These are phyloP conservation scores for Plectropomus leopardus DNA, from an alignment of 2,113 vertebrate species.

Conservation along the genomic window DNA sequence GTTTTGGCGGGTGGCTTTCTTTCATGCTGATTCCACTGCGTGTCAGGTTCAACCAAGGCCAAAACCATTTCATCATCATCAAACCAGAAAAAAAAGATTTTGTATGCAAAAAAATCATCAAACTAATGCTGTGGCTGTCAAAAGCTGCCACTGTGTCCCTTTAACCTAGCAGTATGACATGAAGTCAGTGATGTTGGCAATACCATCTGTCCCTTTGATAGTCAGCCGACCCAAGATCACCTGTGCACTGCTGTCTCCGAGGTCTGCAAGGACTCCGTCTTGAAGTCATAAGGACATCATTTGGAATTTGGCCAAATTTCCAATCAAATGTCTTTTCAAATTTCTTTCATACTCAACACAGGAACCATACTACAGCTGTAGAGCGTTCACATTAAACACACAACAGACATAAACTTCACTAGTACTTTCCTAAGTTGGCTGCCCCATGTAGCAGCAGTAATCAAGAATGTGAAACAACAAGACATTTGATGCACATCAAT, in stretches of 20 bases:
- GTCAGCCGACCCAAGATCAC: slow-evolving; percentile 30
- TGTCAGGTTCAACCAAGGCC: background rate
- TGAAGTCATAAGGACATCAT: slow-evolving; percentile 9
- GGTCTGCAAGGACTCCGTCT: slow-evolving; percentile 5
- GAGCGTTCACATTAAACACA: background rate
- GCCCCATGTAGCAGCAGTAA: background rate
- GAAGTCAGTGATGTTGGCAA: slow-evolving; percentile 26
- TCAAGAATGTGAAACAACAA: slow-evolving; percentile 11
- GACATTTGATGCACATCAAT: slow-evolving; percentile 27
- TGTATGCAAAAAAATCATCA: slow-evolving; percentile 16
- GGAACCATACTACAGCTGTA: background rate
- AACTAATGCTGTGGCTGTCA: slow-evolving; percentile 13
- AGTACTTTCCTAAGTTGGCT: background rate
- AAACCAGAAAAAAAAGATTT: background rate
- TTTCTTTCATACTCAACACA: background rate
- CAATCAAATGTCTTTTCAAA: background rate
- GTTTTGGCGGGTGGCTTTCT: background rate
- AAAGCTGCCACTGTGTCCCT: slow-evolving; percentile 35
- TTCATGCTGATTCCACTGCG: background rate
- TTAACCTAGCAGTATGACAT: slow-evolving; percentile 45
- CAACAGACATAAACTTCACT: background rate
- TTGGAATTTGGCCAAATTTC: slow-evolving; percentile 30
- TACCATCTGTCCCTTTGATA: slow-evolving; percentile 62
- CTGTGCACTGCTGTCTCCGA: slow-evolving; percentile 16
- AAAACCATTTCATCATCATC: background rate